Evolutionary conservation across 2,797 vertebrate genomes (phyloP).

Genomic region (Phaenicophaeus curvirostris): DNA sequence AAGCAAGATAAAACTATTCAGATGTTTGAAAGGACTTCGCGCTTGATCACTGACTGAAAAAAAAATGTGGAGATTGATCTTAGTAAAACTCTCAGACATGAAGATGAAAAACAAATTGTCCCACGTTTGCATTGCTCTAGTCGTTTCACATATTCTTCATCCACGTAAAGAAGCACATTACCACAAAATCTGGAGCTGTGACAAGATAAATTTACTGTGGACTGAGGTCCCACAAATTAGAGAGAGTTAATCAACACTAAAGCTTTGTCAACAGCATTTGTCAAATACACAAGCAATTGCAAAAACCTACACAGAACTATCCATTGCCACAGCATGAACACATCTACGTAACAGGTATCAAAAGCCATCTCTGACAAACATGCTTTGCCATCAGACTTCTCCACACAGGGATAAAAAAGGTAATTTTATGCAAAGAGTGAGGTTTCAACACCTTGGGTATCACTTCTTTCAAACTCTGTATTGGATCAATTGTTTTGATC

Average conservation of each 20-base stretch:
- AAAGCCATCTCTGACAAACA: neutral
- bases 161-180: neutral
- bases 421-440: neutral
- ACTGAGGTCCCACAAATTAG: neutral
- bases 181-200: constrained; percentile 9
- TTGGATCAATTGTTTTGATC: neutral
- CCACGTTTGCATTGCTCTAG: neutral
- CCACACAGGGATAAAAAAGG: neutral
- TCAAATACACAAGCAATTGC: neutral
- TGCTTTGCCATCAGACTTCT: neutral
- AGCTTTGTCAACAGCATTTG: neutral
- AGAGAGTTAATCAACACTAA: neutral
- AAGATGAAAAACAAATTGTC: neutral
- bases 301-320: neutral
- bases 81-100: neutral
- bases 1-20: neutral
- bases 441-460: neutral
- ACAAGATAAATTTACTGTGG: constrained; percentile 8
- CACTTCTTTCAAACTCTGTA: neutral
- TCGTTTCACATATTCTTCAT: neutral
- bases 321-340: neutral
- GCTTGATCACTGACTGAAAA: neutral
- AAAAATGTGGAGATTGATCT: neutral
- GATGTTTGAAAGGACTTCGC: neutral
- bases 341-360: neutral